Evolutionary conservation across 2,888 invertebrate genomes (phyloP).

Genomic region (Ichneumoninae sp.): DNA sequence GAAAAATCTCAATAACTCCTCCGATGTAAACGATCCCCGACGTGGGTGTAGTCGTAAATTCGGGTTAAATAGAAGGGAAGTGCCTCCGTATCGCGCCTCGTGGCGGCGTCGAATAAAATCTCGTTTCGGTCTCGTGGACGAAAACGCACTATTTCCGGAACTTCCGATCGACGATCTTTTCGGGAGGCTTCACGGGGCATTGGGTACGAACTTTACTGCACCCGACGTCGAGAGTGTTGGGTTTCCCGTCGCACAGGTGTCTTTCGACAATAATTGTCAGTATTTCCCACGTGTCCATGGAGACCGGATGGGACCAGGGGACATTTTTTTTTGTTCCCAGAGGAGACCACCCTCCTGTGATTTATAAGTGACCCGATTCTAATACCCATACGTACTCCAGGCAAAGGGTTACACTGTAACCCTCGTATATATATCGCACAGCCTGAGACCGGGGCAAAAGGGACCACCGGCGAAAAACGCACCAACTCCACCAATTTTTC

Average conservation of each 20-base stretch:
- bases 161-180: slow-evolving; percentile 20
- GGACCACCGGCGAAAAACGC: not conserved
- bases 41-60: slow-evolving; percentile 21
- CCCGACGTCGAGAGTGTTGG: not conserved
- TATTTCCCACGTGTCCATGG: slow-evolving; percentile 62
- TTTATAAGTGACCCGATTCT: slow-evolving; percentile 56
- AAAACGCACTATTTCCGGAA: slow-evolving; percentile 32
- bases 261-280: slow-evolving; percentile 56
- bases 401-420: slow-evolving; percentile 21
- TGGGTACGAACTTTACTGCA: slow-evolving; percentile 8
- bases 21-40: slow-evolving; percentile 17
- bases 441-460: not conserved
- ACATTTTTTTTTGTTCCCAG: slow-evolving; percentile 49
- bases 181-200: slow-evolving; percentile 10
- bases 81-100: not conserved
- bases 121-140: not conserved
- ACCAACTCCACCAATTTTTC: not conserved
- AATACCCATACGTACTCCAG: slow-evolving; percentile 27
- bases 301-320: slow-evolving; percentile 22
- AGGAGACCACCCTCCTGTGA: slow-evolving; percentile 42
- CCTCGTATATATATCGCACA: not conserved
- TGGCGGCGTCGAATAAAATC: slow-evolving; percentile 21
- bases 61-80: slow-evolving; percentile 17
- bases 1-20: slow-evolving; percentile 45
- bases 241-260: slow-evolving; percentile 54